phyloP scores from a whole-genome alignment of 2,888 invertebrate genomes.

The Troides aeacus region DNA sequence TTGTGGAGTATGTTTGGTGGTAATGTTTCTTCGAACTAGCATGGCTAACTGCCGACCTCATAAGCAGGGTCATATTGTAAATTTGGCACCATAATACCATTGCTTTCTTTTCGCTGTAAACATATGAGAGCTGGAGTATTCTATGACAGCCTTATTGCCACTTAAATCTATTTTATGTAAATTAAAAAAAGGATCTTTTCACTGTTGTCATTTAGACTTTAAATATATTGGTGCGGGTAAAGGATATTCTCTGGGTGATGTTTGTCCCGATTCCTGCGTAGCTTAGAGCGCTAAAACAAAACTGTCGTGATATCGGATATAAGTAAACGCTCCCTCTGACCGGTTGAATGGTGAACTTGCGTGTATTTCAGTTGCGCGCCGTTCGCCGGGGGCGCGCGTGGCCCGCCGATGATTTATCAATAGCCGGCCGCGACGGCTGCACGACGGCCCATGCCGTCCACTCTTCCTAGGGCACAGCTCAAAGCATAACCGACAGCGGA shows the following conservation, averaged over 20 bases:
- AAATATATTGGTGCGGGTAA: background rate
- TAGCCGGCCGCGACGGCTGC: conserved; percentile 63
- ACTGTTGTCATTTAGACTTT: no score
- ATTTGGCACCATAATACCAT: no score
- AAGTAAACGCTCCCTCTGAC: conserved; percentile 27
- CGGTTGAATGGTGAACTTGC: conserved; percentile 32
- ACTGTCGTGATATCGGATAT: conserved; percentile 30
- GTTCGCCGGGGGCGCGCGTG: conserved; percentile 70
- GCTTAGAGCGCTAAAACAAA: conserved; percentile 25
- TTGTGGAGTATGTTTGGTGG: no score
- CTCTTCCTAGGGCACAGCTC: conserved; percentile 53
- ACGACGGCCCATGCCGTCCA: conserved; percentile 59
- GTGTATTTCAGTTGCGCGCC: conserved; percentile 56
- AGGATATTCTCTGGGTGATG: background rate
- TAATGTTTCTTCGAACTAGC: no score
- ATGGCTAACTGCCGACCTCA: no score
- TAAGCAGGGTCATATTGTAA: no score
- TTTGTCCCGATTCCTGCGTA: conserved; percentile 7
- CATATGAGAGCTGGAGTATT: no score
- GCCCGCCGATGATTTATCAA: conserved; percentile 74
- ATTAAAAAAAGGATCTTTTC: no score
- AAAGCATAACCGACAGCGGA: conserved; percentile 42
- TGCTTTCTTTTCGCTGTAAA: no score
- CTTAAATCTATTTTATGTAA: no score
- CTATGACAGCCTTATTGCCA: no score